A percentile compares a stretch with the other conserved stretches of the same genome.
Conservation (phyloP, 2,888 invertebrate species). For the Drosophila merina region DNA sequence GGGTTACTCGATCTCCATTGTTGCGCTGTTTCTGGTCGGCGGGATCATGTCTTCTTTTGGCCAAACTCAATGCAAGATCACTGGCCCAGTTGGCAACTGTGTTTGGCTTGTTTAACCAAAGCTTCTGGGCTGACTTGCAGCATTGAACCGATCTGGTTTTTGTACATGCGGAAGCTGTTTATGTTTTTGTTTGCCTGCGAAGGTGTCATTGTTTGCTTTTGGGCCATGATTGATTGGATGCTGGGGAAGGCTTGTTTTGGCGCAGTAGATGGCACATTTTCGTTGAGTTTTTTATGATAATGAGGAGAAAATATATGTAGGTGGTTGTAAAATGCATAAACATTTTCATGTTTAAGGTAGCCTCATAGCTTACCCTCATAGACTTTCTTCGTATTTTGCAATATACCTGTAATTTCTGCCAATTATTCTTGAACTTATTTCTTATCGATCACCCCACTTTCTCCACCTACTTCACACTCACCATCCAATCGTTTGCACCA, state of each 20-base stretch:
- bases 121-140: slow-evolving; percentile 37
- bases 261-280: background rate
- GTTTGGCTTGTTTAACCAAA: slow-evolving; percentile 52
- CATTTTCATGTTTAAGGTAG: too few species aligned
- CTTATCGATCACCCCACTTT: slow-evolving; percentile 36
- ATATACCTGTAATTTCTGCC: background rate
- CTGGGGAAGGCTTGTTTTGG: slow-evolving; percentile 5
- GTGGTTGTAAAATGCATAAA: background rate
- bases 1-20: slow-evolving; percentile 58
- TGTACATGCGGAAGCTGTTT: slow-evolving; percentile 65
- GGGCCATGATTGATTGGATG: slow-evolving; percentile 61
- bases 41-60: slow-evolving; percentile 66
- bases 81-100: slow-evolving; percentile 67
- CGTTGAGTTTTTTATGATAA: background rate
- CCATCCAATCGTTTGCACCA: slow-evolving; percentile 26
- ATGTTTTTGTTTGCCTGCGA: slow-evolving; percentile 23
- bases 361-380: too few species aligned
- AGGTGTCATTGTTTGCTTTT: slow-evolving; percentile 59
- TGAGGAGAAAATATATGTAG: background rate
- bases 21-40: slow-evolving; percentile 23
- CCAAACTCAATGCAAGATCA: slow-evolving; percentile 41
- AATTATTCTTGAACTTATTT: slow-evolving; percentile 19
- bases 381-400: too few species aligned
- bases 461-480: slow-evolving; percentile 41
- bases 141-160: slow-evolving; percentile 33